Base-by-base conservation (phyloP, 1,140 invertebrate species). In the Mya arenaria region DNA sequence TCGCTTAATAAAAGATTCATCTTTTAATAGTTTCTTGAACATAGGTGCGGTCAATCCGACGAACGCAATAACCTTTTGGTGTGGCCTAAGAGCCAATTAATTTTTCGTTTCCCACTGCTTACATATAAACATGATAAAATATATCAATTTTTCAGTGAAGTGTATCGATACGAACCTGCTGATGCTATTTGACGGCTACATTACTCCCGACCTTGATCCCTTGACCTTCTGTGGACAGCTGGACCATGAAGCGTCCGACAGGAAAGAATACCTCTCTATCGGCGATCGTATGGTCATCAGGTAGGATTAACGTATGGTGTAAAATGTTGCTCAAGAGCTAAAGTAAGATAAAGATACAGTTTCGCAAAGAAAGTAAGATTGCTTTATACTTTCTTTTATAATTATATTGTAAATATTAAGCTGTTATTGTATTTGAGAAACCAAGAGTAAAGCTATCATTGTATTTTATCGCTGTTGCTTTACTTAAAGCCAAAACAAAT, bases 121-220 rank as follows among this genome's bases (percentile, higher is more conserved):
- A 48, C 10, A 13, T 13, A 48, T 13, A 48, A 13, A 13, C 23
- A 8, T 60, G 56, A 28, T 60, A 10, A 17, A 60, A 60, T 25
- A 19, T 15, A 25, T 48, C 10, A 3, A 37, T 30, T 13, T 79
- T 80, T 37, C 78, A 81, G 78, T 19, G 30, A 81, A 48, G 65
- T 81, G 78, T 34, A 19, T 19, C 17, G 78, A 71, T 19, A 48
- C 65, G 1, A 71, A 71, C 19, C 30, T 81, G 10, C 30, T 81
- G 23, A 81, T 81, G 66, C 36, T 81, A 44, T 81, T 72, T 52
- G 78, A 81, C 41, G 78, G 78, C 15, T 71, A 60, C 37, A n/a
- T 72, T 34, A 81, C 78, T 48, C 78, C 66, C 17, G 68, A 81
- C 25, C 36, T 69, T 37, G 39, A 60, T 48, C 66, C 66, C n/a